Conservation (phyloP, 2,888 invertebrate genomes). For the Opisthograptis luteolata region DNA sequence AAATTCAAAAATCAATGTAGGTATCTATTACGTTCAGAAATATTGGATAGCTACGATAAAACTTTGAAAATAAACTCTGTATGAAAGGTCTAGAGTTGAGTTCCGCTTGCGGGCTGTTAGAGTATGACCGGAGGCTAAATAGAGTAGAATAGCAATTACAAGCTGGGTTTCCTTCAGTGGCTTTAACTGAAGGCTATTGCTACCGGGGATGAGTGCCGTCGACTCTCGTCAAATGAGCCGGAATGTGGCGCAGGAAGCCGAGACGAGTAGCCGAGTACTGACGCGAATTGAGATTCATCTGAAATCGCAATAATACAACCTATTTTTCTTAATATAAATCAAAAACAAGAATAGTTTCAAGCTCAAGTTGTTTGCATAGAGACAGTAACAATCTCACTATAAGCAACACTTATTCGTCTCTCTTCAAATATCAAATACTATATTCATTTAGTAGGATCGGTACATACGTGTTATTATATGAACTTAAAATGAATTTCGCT, state of each 20-base stretch:
- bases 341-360: no score
- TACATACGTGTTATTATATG: no score
- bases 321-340: no score
- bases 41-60: neutral
- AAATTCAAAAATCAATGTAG: constrained; percentile 3
- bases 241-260: neutral
- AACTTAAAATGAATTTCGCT: no score
- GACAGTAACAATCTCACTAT: no score
- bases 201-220: constrained; percentile 12
- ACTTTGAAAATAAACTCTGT: neutral
- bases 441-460: no score
- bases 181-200: constrained; percentile 15
- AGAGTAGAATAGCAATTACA: constrained; percentile 17
- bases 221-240: neutral
- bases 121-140: constrained; percentile 11
- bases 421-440: no score
- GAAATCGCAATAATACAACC: no score
- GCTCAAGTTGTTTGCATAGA: no score
- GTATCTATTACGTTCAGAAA: constrained; percentile 1
- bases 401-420: no score
- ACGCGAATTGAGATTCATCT: neutral
- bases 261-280: neutral
- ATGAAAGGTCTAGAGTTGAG: neutral
- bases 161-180: constrained; percentile 8
- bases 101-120: neutral